These are phyloP conservation scores for Dallia pectoralis DNA, from an alignment of 2,797 vertebrate species.

Conservation along the genomic window DNA sequence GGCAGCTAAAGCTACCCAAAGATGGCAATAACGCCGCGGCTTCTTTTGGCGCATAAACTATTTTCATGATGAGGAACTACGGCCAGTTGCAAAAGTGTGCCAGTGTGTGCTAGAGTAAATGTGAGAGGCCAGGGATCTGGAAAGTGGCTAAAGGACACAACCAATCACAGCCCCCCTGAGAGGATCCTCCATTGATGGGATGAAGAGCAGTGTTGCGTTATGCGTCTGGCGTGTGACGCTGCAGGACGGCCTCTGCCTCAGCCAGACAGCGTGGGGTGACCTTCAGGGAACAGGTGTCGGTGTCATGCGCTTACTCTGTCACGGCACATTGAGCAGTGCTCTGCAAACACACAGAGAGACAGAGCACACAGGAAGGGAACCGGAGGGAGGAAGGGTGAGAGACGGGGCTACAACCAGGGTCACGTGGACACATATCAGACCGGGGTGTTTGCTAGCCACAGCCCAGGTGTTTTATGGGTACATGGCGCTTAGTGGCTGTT, in stretches of 20 bases:
- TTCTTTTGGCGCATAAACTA: too few species aligned
- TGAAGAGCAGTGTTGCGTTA: too few species aligned
- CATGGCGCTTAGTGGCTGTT: slow-evolving; percentile 55
- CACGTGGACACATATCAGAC: background rate
- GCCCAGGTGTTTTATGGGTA: slow-evolving; percentile 59
- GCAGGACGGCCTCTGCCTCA: background rate
- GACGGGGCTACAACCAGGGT: slow-evolving; percentile 2
- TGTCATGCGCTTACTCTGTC: slow-evolving; percentile 67
- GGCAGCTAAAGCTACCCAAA: too few species aligned
- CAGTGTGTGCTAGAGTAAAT: too few species aligned
- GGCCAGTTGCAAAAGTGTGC: too few species aligned
- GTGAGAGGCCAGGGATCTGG: too few species aligned
- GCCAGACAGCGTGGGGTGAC: slow-evolving; percentile 48
- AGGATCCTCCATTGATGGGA: too few species aligned
- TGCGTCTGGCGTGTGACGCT: too few species aligned
- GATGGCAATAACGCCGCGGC: too few species aligned
- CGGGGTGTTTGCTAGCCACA: slow-evolving; percentile 49
- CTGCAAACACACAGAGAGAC: slow-evolving; percentile 51
- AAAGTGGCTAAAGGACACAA: too few species aligned
- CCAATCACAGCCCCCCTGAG: too few species aligned
- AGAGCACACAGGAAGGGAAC: background rate
- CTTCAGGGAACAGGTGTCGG: slow-evolving; percentile 70
- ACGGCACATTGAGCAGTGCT: slow-evolving; percentile 59
- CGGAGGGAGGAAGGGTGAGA: background rate
- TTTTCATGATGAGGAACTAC: too few species aligned